phyloP scores from a whole-genome alignment of 2,797 vertebrate genomes.

The Rhinichthys osculus region DNA sequence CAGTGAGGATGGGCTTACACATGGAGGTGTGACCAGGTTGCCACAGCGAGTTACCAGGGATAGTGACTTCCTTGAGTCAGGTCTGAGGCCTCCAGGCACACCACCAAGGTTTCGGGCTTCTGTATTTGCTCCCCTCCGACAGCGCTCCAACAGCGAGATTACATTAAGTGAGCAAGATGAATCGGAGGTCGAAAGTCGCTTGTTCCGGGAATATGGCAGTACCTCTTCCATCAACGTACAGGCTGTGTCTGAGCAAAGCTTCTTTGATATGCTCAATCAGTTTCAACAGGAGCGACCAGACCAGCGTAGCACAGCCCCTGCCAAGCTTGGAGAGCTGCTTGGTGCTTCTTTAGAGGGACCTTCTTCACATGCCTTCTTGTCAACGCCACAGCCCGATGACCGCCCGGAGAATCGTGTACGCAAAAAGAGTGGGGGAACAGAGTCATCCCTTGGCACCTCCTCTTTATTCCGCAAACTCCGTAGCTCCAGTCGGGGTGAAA shows the following conservation, averaged over 20 bases:
- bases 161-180: conserved; percentile 91
- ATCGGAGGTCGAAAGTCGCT: conserved; percentile 72
- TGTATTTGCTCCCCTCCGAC: conserved; percentile 80
- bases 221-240: conserved; percentile 95
- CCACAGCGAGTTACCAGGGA: conserved; percentile 84
- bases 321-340: conserved; percentile 76
- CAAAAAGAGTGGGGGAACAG: conserved; percentile 81
- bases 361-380: conserved; percentile 66
- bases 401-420: conserved; percentile 73
- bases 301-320: conserved; percentile 72
- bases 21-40: conserved; percentile 72
- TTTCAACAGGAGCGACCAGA: conserved; percentile 84
- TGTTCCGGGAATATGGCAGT: conserved; percentile 92
- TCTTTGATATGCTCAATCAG: conserved; percentile 89
- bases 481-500: conserved; percentile 78
- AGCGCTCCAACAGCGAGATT: conserved; percentile 93
- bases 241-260: conserved; percentile 89
- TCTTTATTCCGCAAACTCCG: conserved; percentile 90
- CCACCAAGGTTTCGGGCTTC: conserved; percentile 61
- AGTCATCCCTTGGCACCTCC: conserved; percentile 83
- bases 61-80: conserved; percentile 84
- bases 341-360: conserved; percentile 64
- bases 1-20: conserved; percentile 69
- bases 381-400: conserved; percentile 66
- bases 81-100: conserved; percentile 67